These are phyloP conservation scores for Drosophila melanica DNA, from an alignment of 1,140 invertebrate genomes.

Conservation along the genomic window DNA sequence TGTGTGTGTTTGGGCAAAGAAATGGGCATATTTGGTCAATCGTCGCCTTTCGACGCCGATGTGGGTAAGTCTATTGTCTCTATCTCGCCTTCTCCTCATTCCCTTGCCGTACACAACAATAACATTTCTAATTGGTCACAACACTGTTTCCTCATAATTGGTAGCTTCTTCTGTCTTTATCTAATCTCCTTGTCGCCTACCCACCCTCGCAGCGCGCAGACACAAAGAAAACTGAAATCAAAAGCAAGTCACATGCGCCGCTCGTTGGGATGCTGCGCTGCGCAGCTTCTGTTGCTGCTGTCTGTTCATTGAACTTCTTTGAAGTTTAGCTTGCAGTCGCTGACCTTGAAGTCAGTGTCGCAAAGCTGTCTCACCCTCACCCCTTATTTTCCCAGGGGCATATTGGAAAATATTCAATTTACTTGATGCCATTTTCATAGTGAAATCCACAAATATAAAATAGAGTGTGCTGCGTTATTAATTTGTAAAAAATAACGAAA, in stretches of 20 bases:
- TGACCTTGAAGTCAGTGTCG: slow-evolving; percentile 62
- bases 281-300: slow-evolving; percentile 9
- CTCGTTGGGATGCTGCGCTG: slow-evolving; percentile 64
- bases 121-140: slow-evolving; percentile 17
- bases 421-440: no score
- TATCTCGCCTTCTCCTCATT: not conserved
- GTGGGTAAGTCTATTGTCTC: slow-evolving; percentile 86
- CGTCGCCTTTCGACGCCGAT: slow-evolving; percentile 89
- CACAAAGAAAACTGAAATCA: slow-evolving; percentile 28
- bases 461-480: no score
- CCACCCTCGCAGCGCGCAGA: slow-evolving; percentile 5
- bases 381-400: no score
- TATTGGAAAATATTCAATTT: no score
- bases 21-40: slow-evolving; percentile 88
- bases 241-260: slow-evolving; percentile 58
- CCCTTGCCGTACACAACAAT: not conserved
- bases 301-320: slow-evolving; percentile 71
- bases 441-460: no score
- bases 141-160: slow-evolving; percentile 1
- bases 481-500: no score
- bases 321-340: slow-evolving; percentile 55
- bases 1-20: slow-evolving; percentile 46
- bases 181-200: slow-evolving; percentile 15
- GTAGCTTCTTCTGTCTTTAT: slow-evolving; percentile 8
- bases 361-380: not conserved